phyloP scores from a whole-genome alignment of 2,797 vertebrate species.

The Austrolebias charrua region DNA sequence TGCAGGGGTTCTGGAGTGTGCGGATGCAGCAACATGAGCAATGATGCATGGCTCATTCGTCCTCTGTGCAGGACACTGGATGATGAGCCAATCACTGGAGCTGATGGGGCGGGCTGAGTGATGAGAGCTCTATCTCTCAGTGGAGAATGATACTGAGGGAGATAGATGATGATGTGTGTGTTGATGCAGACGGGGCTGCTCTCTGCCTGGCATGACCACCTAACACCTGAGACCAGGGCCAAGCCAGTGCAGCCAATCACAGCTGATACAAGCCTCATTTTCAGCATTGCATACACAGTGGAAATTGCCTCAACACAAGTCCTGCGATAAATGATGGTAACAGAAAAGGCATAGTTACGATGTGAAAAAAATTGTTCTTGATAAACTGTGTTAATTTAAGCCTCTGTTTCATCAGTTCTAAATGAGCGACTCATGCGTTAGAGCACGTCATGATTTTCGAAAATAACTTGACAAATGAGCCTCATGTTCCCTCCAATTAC shows the following conservation, averaged over 20 bases:
- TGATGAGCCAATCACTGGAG: conserved; percentile 75
- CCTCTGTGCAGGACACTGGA: conserved; percentile 64
- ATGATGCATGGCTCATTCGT: conserved; percentile 60
- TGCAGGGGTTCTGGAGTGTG: conserved; percentile 6
- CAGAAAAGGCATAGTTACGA: conserved; percentile 13
- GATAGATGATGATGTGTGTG: conserved; percentile 64
- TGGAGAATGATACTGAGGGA: conserved; percentile 43
- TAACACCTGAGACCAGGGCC: conserved; percentile 67
- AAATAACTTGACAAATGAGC: conserved; percentile 47
- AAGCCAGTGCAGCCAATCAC: conserved; percentile 30
- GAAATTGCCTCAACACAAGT: conserved; percentile 26
- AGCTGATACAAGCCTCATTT: conserved; percentile 48
- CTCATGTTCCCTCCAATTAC: conserved; percentile 50
- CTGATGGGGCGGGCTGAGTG: conserved; percentile 71
- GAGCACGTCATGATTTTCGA: conserved; percentile 33
- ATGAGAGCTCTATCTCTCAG: conserved; percentile 64
- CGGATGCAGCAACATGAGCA: conserved; percentile 44
- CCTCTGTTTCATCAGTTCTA: conserved; percentile 53
- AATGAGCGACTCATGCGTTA: conserved; percentile 42
- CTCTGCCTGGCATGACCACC: conserved; percentile 43
- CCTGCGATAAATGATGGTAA: conserved; percentile 18
- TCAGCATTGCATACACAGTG: conserved; percentile 33
- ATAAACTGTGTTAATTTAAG: conserved; percentile 15
- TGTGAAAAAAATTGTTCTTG: conserved; percentile 25
- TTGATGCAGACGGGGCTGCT: conserved; percentile 50